Evolutionary conservation across 2,113 vertebrate species (phyloP), one percentile per base, ranked within the genome.

Genomic region (Scomber colias): DNA sequence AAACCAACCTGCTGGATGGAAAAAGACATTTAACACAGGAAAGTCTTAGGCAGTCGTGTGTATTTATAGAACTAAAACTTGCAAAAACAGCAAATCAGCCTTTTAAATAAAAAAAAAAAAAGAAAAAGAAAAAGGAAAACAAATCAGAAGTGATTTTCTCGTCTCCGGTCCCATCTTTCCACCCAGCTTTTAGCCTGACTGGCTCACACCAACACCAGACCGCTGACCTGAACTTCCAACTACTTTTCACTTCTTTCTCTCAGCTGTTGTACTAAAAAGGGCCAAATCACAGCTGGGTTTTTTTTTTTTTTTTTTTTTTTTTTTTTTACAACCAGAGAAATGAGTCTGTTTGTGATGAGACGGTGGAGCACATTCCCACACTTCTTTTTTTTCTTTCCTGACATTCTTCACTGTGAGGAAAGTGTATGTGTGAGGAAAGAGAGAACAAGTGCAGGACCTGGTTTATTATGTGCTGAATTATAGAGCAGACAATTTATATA

Each of bases 181-280:
- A 27, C 5, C 2, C 13, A 45, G 53, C 21, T 46, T n/a, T 69
- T 5, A 46, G 4, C 48, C 45, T 53, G 13, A 5, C 15, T n/a
- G 5, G 19, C 21, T 46, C 7, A 45, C 7, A n/a, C 17, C 0
- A 27, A 5, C 15, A 5, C 11, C 51, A 14, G 56, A 67, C 71
- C 63, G 62, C 61, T 74, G 71, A 74, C 63, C 56, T 40, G 5
- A 19, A 7, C 24, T 11, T 19, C 54, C 24, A 71, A 16, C 53
- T 19, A 1, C 11, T 51, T 59, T 31, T 30, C 15, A 50, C 51
- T 48, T 70, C 15, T 16, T 27, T 27, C 14, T n/a, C 27, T 64
- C 51, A 51, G 46, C 46, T 60, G 7, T 66, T 45, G 0, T 2
- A 17, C 66, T 55, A 19, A 35, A 27, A 49, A 57, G 11, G 16